phyloP scores from a whole-genome alignment of 2,113 vertebrate species.

The Etia nguti region DNA sequence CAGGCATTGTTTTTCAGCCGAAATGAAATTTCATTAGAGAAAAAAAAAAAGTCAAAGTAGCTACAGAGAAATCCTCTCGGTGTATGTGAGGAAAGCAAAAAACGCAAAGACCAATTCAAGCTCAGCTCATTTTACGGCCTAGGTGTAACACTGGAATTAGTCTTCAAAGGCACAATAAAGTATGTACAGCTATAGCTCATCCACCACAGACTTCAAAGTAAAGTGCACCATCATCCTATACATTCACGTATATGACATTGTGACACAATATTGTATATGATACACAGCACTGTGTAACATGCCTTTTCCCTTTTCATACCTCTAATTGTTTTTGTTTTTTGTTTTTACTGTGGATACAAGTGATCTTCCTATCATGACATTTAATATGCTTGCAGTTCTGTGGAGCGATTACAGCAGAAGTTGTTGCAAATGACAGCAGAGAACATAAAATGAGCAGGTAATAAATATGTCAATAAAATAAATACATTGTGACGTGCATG shows the following conservation, averaged over 20 bases:
- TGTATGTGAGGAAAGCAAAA: conserved; percentile 5
- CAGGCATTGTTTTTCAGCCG: neutral
- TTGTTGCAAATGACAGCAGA: conserved; percentile 9
- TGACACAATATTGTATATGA: conserved; percentile 29
- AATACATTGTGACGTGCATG: conserved; percentile 49
- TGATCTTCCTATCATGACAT: neutral
- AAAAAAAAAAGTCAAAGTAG: neutral
- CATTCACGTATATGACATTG: conserved; percentile 58
- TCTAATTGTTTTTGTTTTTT: neutral
- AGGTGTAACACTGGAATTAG: conserved; percentile 53
- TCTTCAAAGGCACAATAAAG: conserved; percentile 74
- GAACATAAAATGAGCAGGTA: conserved; percentile 34
- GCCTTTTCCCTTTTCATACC: conserved; percentile 19
- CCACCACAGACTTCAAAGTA: conserved; percentile 51
- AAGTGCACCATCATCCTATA: conserved; percentile 65
- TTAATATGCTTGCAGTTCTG: conserved; percentile 36
- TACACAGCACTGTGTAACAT: conserved; percentile 36
- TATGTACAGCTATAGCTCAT: conserved; percentile 66
- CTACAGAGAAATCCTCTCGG: conserved; percentile 12
- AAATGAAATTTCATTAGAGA: neutral
- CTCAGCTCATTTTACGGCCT: conserved; percentile 33
- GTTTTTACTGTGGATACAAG: neutral
- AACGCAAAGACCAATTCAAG: conserved; percentile 35
- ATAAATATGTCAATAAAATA: conserved; percentile 72
- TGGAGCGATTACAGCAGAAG: conserved; percentile 7